Evolutionary conservation across 2,113 vertebrate genomes (phyloP), one percentile per base, ranked within the genome.

Genomic region (Jacana jacana): DNA sequence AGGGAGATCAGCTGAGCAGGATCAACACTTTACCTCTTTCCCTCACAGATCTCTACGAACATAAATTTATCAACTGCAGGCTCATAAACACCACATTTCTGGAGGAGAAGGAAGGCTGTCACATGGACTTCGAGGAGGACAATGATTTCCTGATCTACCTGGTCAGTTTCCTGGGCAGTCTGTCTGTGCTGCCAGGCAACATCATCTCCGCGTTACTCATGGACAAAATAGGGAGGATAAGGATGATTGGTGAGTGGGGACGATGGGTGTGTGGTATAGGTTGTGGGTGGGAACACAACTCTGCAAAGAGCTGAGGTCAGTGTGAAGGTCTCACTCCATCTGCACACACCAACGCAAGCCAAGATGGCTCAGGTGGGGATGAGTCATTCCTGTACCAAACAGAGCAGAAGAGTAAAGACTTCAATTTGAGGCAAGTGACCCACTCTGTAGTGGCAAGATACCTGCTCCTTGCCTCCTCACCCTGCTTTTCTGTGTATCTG

Each of bases 141-240:
- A 99, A 99, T 0, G 99, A 99, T 97, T 99, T 99, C 16, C 96
- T 99, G 55, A 99, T 99, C 95, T 99, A 99, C 97, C 96, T 99
- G n/a, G 99, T 99, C 97, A 99, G 99, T 98, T 99, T 99, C 95
- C 98, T 99, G 68, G 99, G 99, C 40, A 99, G 99, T 66, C 97
- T 99, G 80, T 99, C 99, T 0, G 99, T 99, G 85, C 94, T 99
- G 91, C 99, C 99, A 0, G 99, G 99, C 70, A 99, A 99, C 97
- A 99, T 99, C 95, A 95, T 99, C 91, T 99, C 99, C 24, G 99
- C 99, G 0, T 82, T 99, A 83, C 98, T 99, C 89, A 99, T 99
- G 99, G 99, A 99, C 90, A 99, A 99, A 93, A 97, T 99, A 3
- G 99, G 99, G 93, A 98, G 99, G 91, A 98, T 99, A 96, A 98